Conservation (phyloP, 2,888 invertebrate species). For the Eustalomyia histrio region DNA sequence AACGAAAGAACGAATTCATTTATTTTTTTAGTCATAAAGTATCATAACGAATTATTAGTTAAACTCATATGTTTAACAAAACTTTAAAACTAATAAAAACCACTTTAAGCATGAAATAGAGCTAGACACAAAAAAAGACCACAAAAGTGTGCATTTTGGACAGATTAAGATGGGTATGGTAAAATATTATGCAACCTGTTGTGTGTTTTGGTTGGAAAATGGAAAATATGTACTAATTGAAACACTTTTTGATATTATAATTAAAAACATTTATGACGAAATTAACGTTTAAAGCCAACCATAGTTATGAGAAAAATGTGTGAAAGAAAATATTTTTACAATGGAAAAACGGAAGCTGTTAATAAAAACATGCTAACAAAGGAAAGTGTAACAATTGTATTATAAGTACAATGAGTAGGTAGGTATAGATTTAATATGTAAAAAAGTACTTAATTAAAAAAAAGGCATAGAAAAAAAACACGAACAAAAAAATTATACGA, state of each 20-base stretch:
- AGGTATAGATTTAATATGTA: too few relatives aligned
- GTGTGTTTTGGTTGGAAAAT: constrained; percentile 1
- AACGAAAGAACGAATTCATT: too few relatives aligned
- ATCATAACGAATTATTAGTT: too few relatives aligned
- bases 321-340: constrained; percentile 32
- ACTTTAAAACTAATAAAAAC: background rate
- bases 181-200: constrained; percentile 55
- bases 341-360: constrained; percentile 52
- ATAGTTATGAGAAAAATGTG: constrained; percentile 37
- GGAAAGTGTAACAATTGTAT: constrained; percentile 39
- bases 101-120: constrained; percentile 16
- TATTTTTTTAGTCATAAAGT: too few relatives aligned
- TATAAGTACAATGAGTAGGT: background rate
- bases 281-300: constrained; percentile 17
- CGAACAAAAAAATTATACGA: background rate
- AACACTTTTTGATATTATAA: constrained; percentile 46
- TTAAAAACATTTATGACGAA: constrained; percentile 51
- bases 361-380: constrained; percentile 57
- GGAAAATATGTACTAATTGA: constrained; percentile 52
- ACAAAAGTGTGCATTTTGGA: constrained; percentile 54
- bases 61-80: background rate
- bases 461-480: background rate
- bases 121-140: constrained; percentile 15
- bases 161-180: constrained; percentile 60
- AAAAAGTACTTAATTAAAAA: background rate